Evolutionary conservation across 2,797 vertebrate genomes (phyloP).

Genomic region (Poeciliopsis presidionis): DNA sequence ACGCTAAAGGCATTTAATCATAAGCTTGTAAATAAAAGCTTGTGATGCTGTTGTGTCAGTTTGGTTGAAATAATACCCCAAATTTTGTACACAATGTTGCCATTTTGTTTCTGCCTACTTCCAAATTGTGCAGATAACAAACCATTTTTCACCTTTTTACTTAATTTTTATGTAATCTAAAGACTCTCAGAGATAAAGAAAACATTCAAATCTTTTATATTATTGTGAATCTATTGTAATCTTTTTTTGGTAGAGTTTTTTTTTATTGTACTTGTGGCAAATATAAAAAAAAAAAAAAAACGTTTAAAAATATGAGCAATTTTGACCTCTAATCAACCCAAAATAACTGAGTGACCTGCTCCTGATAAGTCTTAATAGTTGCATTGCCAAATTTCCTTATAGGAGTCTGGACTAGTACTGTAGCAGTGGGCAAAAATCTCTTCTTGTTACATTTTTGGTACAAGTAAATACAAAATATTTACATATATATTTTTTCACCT

Average conservation of each 20-base stretch:
- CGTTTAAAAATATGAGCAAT: not conserved
- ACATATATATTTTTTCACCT: not conserved
- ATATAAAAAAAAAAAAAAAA: too few species aligned
- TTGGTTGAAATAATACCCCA: not conserved
- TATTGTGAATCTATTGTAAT: not conserved
- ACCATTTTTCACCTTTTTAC: not conserved
- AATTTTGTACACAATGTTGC: not conserved
- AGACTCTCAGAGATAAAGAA: not conserved
- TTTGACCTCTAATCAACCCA: not conserved
- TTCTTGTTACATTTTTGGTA: not conserved
- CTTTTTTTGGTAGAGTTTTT: not conserved
- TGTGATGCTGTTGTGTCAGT: not conserved
- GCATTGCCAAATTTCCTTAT: not conserved
- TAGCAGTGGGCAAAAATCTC: not conserved
- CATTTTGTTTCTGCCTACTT: not conserved
- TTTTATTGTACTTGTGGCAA: not conserved
- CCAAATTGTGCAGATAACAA: not conserved
- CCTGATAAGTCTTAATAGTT: not conserved
- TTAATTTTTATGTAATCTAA: not conserved
- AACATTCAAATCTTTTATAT: not conserved
- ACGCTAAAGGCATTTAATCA: not conserved
- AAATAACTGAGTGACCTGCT: not conserved
- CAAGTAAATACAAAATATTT: not conserved
- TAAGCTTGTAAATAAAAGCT: not conserved
- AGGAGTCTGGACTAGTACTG: not conserved